Conservation (phyloP, 1,140 invertebrate genomes). For the Pogonognathellus flavescens region DNA sequence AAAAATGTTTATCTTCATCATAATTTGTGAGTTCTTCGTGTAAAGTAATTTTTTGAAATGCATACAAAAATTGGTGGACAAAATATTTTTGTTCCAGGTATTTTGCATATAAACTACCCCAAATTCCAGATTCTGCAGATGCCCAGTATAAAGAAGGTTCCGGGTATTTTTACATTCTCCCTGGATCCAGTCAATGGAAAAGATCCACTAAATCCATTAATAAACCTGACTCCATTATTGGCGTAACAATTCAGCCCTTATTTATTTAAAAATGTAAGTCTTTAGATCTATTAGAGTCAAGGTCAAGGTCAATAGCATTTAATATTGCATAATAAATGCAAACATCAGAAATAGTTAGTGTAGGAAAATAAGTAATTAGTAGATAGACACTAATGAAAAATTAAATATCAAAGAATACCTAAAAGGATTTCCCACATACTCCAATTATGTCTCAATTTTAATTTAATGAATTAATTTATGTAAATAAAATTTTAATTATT, state of each 20-base stretch:
- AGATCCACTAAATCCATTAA: constrained; percentile 79
- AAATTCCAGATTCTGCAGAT: constrained; percentile 74
- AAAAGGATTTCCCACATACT: too few relatives aligned
- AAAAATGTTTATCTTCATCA: neutral
- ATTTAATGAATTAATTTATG: too few relatives aligned
- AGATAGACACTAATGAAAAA: too few relatives aligned
- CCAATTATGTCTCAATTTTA: too few relatives aligned
- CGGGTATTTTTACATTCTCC: constrained; percentile 82
- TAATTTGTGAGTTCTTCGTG: neutral
- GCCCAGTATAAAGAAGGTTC: constrained; percentile 75
- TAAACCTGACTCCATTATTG: constrained; percentile 80
- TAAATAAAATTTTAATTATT: too few relatives aligned
- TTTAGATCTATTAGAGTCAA: too few relatives aligned
- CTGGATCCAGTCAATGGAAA: constrained; percentile 77
- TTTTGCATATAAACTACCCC: constrained; percentile 86
- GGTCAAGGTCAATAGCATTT: too few relatives aligned
- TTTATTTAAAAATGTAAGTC: constrained; percentile 71
- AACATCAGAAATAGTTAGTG: too few relatives aligned
- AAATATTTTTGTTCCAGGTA: constrained; percentile 75
- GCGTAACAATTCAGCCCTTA: constrained; percentile 78
- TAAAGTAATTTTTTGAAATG: too few relatives aligned
- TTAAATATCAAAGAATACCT: too few relatives aligned
- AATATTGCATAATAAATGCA: too few relatives aligned
- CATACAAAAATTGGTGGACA: neutral
- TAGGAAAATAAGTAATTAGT: too few relatives aligned